Evolutionary conservation across 2,113 vertebrate species (phyloP).

Genomic region (Zosterops pallidus): DNA sequence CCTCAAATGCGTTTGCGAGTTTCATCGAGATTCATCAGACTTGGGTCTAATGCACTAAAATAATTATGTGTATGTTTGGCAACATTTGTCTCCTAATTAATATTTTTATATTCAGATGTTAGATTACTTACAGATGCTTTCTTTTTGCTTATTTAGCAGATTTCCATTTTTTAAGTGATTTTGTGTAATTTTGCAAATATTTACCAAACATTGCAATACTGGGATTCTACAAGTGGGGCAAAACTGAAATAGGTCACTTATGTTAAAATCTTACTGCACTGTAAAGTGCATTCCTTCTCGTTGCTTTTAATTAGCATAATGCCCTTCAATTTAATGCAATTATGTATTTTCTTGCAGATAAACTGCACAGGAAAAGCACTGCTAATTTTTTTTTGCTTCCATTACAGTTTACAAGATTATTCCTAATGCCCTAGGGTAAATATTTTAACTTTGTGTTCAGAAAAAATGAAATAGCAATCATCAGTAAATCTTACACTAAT

Average conservation of each 20-base stretch:
- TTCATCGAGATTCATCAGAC: neutral
- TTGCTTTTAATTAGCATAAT: constrained; percentile 16
- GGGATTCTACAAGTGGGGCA: neutral
- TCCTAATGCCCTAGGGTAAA: neutral
- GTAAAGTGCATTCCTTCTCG: neutral
- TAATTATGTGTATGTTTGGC: constrained; percentile 26
- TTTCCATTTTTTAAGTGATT: constrained; percentile 38
- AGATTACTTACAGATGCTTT: constrained; percentile 45
- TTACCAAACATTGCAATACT: neutral
- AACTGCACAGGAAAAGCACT: neutral
- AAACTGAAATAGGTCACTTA: neutral
- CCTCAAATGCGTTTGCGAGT: neutral
- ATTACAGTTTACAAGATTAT: constrained; percentile 11
- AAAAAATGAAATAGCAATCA: neutral
- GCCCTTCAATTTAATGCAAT: constrained; percentile 6
- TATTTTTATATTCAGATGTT: constrained; percentile 12
- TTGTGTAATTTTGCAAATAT: constrained; percentile 14
- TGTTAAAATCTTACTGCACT: neutral
- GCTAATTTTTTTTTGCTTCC: neutral
- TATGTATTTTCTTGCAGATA: constrained; percentile 12
- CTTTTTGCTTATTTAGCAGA: constrained; percentile 7
- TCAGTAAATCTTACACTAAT: constrained; percentile 1
- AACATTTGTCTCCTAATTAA: constrained; percentile 4
- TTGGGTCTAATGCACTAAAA: neutral
- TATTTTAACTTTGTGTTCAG: constrained; percentile 1